A percentile compares a stretch with the other conserved stretches of the same genome.
Evolutionary conservation across 2,888 invertebrate genomes (phyloP).

Genomic region (Netelia virgata): DNA sequence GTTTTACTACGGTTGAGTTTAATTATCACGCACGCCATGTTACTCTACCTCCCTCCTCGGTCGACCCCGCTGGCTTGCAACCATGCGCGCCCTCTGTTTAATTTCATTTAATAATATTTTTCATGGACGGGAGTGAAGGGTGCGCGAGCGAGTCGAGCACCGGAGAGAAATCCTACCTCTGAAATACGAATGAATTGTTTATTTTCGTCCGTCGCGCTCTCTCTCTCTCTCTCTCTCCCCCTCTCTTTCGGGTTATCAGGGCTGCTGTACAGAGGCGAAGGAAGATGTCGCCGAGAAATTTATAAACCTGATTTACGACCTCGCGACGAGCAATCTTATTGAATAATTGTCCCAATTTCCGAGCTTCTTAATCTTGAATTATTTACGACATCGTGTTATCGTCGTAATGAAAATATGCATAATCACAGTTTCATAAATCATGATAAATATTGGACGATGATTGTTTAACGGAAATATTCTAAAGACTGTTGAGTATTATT

Average conservation of each 20-base stretch:
- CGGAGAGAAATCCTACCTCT: not conserved
- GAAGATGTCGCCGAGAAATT: not conserved
- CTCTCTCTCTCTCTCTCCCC: not conserved
- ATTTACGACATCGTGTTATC: not conserved
- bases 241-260: not conserved
- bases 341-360: not conserved
- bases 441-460: too few relatives aligned
- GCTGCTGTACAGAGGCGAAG: not conserved
- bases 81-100: conserved; percentile 42
- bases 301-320: conserved; percentile 12
- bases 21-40: conserved; percentile 62
- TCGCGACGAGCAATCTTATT: not conserved
- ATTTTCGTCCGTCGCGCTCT: not conserved
- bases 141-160: not conserved
- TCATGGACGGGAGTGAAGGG: conserved; percentile 9
- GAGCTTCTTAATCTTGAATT: not conserved
- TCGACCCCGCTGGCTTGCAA: not conserved
- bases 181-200: conserved; percentile 34
- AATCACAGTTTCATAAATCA: too few relatives aligned
- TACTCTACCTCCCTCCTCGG: not conserved
- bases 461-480: not conserved
- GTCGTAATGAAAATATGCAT: not conserved
- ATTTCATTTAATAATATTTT: conserved; percentile 61
- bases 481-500: not conserved
- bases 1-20: conserved; percentile 65